phyloP scores from a whole-genome alignment of 1,140 invertebrate species.

The Lerema accius region DNA sequence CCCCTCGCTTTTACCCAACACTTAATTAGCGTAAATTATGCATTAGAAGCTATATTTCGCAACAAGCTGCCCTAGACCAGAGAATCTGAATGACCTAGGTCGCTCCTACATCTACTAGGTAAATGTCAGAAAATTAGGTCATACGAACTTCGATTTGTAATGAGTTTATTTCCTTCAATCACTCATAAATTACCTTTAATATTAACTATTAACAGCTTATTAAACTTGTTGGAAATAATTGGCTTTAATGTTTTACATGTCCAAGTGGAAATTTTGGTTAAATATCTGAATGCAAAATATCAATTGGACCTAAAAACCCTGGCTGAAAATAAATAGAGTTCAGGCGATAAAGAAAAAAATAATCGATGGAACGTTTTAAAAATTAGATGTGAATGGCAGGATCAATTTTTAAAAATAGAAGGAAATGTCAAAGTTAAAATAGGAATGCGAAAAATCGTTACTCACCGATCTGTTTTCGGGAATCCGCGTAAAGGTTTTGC shows the following conservation, averaged over 20 bases:
- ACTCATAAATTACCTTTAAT: background rate
- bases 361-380: background rate
- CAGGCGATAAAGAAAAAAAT: conserved; percentile 2
- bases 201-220: too few species aligned
- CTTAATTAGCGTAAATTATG: background rate
- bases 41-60: background rate
- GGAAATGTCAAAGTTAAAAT: conserved; percentile 40
- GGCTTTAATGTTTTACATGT: too few species aligned
- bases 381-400: background rate
- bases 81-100: conserved; percentile 51
- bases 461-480: conserved; percentile 35
- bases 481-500: conserved; percentile 4
- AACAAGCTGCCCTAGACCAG: conserved; percentile 13
- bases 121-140: conserved; percentile 65
- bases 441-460: conserved; percentile 54
- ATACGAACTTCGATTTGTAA: conserved; percentile 36
- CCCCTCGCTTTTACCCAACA: too few species aligned
- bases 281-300: background rate
- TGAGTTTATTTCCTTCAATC: conserved; percentile 5
- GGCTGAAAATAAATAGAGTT: conserved; percentile 5
- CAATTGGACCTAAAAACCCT: background rate
- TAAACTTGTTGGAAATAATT: too few species aligned
- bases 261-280: background rate
- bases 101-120: conserved; percentile 46
- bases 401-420: conserved; percentile 40